phyloP scores from a whole-genome alignment of 2,113 vertebrate genomes.

The Haemorhous mexicanus region DNA sequence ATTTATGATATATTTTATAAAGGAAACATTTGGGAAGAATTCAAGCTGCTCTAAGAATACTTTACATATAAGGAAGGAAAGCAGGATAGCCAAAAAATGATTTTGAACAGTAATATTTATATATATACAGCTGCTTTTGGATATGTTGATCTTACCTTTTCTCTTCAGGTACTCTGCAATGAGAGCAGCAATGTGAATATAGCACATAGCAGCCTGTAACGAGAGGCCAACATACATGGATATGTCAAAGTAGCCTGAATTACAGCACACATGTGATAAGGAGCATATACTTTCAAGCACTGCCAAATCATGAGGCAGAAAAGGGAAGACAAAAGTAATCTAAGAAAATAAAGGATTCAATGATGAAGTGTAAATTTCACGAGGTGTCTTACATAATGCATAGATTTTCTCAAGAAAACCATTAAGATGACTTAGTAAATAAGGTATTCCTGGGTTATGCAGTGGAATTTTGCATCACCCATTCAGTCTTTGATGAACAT shows the following conservation, averaged over 20 bases:
- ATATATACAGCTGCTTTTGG: neutral
- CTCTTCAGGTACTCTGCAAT: conserved; percentile 97
- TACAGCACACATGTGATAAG: neutral
- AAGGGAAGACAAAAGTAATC: neutral
- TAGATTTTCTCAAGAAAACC: neutral
- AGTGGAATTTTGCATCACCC: neutral
- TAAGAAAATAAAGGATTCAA: neutral
- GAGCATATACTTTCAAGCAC: neutral
- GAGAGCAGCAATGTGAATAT: conserved; percentile 96
- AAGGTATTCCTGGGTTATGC: neutral
- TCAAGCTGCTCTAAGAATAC: conserved; percentile 4
- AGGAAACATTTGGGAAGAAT: neutral
- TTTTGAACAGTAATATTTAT: neutral
- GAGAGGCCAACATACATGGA: neutral
- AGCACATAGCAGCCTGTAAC: conserved; percentile 94
- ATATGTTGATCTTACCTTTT: conserved; percentile 80
- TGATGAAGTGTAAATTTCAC: neutral
- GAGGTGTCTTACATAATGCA: neutral
- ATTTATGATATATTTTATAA: neutral
- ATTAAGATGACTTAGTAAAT: neutral
- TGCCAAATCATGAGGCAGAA: neutral
- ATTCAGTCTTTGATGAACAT: neutral
- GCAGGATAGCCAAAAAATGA: neutral
- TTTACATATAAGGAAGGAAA: neutral
- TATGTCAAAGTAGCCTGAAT: neutral